Evolutionary conservation across 2,888 invertebrate species (phyloP), one percentile per base, ranked within the genome.

Genomic region (Eupithecia abbreviata): DNA sequence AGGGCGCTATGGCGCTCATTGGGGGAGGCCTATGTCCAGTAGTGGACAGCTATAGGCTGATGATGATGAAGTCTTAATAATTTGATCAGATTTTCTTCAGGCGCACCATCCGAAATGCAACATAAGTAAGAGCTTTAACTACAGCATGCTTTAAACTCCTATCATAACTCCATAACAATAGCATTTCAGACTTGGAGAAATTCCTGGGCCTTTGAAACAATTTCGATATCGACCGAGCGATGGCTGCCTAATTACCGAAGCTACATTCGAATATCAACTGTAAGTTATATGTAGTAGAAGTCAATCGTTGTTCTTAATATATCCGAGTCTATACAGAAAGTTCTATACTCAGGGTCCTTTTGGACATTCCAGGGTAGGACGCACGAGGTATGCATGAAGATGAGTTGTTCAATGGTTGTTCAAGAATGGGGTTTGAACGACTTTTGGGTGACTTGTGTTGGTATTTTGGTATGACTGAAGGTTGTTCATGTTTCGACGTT

Each of bases 361-460:
- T 2, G 18, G 47, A 47, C 47, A 69, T 69, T 69, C 69, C 30
- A 13, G 69, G 30, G 18, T 75, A 68, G 75, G 75, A 75, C 75
- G 71, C 0, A 73, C 73, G 69, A 66, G 78, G 73, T n/a, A 72
- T 65, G 78, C 78, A 78, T 78, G 47, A 10, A 62, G 72, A 78
- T 74, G 71, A 73, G 72, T 30, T 43, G 67, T 66, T 66, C 30
- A 49, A 70, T 66, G 47, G 68, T 72, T 72, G 51, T 45, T 55
- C 65, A 30, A 58, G 71, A 18, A 74, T 71, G 71, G 12, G 41
- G 75, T 75, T 70, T 41, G 13, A 49, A 15, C 72, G 67, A 79
- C 77, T 75, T 79, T 79, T 69, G 58, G 18, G 42, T 71, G 79
- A 73, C 73, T 74, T 76, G 71, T 55, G 12, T 43, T 77, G 49